Evolutionary conservation across 2,888 invertebrate genomes (phyloP), one percentile per base, ranked within the genome.

Genomic region (Brachyptera risi): DNA sequence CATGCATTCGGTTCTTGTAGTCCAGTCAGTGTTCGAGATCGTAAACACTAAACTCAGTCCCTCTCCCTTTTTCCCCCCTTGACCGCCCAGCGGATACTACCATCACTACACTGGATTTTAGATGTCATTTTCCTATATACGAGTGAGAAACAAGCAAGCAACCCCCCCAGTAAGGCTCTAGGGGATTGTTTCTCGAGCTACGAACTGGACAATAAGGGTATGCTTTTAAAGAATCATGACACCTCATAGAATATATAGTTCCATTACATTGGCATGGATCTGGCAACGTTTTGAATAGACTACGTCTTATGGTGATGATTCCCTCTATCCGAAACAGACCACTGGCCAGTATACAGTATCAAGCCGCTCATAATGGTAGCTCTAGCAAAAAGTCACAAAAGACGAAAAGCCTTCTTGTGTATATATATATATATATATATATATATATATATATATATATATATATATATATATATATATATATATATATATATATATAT

Each of bases 41-140:
- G 47, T 47, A 47, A 47, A 47, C 47, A 47, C 47, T 47, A 24
- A 21, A 47, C n/a, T 47, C 47, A 21, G 24, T n/a, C 47, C 23
- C 24, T 24, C 31, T 31, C 5, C n/a, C n/a, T n/a, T n/a, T n/a
- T n/a, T n/a, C n/a, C n/a, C n/a, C n/a, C n/a, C n/a, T n/a, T n/a
- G n/a, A n/a, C n/a, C n/a, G 31, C 11, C 31, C 31, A 31, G 31
- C 11, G 31, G 31, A 31, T 21, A 21, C n/a, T n/a, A n/a, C n/a
- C n/a, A n/a, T n/a, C n/a, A n/a, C n/a, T n/a, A n/a, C n/a, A n/a
- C 50, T 54, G 54, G 54, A 54, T 37, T 54, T 54, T 54, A 51
- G 27, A 54, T 54, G 54, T 54, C 54, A 54, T 54, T 54, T 54
- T 54, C 54, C 54, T 54, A 54, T 35, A 54, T 54, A 54, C 54